Percentiles rank a stretch among this genome's conserved stretches.
phyloP scores from a whole-genome alignment of 2,888 invertebrate genomes.

The Dendrolimus pini region DNA sequence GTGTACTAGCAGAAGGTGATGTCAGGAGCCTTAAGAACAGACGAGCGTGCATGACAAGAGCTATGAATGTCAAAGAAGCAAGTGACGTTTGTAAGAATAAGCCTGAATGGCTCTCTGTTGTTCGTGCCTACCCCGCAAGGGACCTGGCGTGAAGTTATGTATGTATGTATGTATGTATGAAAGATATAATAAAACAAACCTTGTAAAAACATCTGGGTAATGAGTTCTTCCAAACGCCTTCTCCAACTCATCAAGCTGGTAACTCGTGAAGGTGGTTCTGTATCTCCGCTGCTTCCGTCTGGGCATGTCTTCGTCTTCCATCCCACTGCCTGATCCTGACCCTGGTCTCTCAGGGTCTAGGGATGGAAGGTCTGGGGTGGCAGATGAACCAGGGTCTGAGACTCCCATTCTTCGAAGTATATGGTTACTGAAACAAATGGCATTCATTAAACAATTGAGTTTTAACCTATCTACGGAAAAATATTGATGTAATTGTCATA shows the following conservation, averaged over 20 bases:
- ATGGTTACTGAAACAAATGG: not conserved
- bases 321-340: constrained; percentile 55
- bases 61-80: too few species aligned
- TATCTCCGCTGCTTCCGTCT: constrained; percentile 95
- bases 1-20: too few species aligned
- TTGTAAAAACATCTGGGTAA: constrained; percentile 98
- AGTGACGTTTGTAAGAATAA: too few species aligned
- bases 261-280: constrained; percentile 94
- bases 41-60: too few species aligned
- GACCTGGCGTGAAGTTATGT: too few species aligned
- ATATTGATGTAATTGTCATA: too few species aligned
- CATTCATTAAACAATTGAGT: not conserved
- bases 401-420: constrained; percentile 45
- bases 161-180: too few species aligned
- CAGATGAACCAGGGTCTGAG: constrained; percentile 55
- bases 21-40: too few species aligned
- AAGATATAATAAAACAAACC: constrained; percentile 69
- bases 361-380: constrained; percentile 48
- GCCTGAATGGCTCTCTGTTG: too few species aligned
- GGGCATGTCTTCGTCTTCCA: constrained; percentile 86
- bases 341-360: constrained; percentile 54
- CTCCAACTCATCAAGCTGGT: constrained; percentile 96
- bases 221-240: constrained; percentile 98
- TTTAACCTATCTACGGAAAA: too few species aligned
- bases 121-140: too few species aligned